Evolutionary conservation across 2,797 vertebrate species (phyloP), one percentile per base, ranked within the genome.

Genomic region (Lithobates pipiens): DNA sequence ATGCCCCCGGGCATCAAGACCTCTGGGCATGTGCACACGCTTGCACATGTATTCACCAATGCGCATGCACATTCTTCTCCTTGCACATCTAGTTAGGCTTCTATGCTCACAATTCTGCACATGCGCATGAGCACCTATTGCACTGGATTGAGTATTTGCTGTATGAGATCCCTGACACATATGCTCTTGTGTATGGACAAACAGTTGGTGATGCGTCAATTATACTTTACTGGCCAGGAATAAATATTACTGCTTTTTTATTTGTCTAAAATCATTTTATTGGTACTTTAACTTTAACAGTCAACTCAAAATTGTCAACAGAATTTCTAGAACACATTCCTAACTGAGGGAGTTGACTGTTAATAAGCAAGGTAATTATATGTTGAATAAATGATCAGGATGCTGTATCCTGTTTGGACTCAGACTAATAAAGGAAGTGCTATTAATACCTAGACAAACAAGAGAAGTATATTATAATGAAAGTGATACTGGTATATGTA

Each of bases 331-430:
- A 61, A 34, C 68, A n/a, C 54, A 80, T 16, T 36, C 3, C 32
- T 25, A 39, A 27, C 27, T 65, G 27, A 63, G 42, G 72, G 36
- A 57, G 74, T 71, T 18, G 10, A 21, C 42, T 5, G 27, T 65
- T 63, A 46, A 32, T 65, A 8, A 46, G 76, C 46, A 72, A 77
- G 63, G 5, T 34, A 71, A 84, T 78, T 72, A 65, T 68, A 69
- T n/a, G 32, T 5, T 32, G 25, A 54, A 75, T 39, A 29, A 84
- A 61, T 63, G 36, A 78, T 27, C 68, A 77, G 68, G 76, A 84
- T 42, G 83, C 76, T 34, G 76, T 5, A 84, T 84, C 76, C 76
- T 63, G 75, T 23, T 61, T 84, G 83, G 68, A 36, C 34, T 36
- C 34, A 36, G 11, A 71, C 76, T 78, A 78, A 77, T 77, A 70